Base-by-base conservation (phyloP, 2,113 vertebrate genomes). In the Alethe castanea region DNA sequence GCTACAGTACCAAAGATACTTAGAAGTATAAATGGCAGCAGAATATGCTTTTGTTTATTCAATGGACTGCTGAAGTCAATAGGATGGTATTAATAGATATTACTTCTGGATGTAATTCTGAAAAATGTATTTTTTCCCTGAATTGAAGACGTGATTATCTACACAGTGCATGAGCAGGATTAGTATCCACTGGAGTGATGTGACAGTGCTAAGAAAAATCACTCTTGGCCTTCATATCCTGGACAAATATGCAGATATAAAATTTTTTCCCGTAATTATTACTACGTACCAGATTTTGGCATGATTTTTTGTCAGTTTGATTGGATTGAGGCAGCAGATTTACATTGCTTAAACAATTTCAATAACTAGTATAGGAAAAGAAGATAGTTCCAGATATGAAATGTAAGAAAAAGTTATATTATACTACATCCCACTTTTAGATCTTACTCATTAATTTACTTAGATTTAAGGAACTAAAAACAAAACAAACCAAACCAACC, bases 261-360 rank as follows among this genome's bases (percentile, higher is more conserved):
- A 91, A 91, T 59, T 38, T 74, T 94, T 87, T 85, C 42, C 92
- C 90, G 66, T 77, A 96, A 90, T 89, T 97, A 87, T 93, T 94
- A 74, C 81, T 89, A 96, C 50, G 24, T 95, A 52, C 16, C 31
- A 87, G 19, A 9, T 96, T 97, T 93, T 91, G 15, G n/a, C 36
- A 96, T 92, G 81, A 92, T 96, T 95, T 96, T 64, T 64, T 95
- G 57, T 91, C 71, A 91, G 62, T 97, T 96, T 96, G 67, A 94
- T 97, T 96, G 95, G 62, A 92, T 81, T 81, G 76, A 81, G 96
- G 56, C 70, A 71, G 24, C 3, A 8, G 66, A 69, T 97, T 97
- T 97, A 95, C 62, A 15, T 85, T 94, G 53, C 77, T 96, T 98
- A 97, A 97, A 94, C 20, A 96, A 96, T 96, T 95, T 97, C 81